These are phyloP conservation scores for Caenorhabditis panamensis DNA, from an alignment of 2,888 invertebrate genomes.

Conservation along the genomic window DNA sequence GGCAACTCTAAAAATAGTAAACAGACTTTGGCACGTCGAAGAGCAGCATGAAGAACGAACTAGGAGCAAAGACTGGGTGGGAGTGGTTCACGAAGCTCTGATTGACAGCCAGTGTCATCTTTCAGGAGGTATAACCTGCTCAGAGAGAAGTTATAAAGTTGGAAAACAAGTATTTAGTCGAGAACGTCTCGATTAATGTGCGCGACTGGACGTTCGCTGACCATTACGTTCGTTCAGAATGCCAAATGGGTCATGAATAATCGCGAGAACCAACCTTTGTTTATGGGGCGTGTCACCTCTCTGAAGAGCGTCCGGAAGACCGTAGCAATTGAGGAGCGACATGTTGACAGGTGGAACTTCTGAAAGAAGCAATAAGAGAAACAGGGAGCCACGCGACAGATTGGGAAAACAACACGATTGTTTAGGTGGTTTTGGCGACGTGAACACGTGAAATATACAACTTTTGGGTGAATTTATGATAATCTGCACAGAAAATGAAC, in stretches of 20 bases:
- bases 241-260: constrained; percentile 43
- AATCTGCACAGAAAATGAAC: no score
- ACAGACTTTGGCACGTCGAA: constrained; percentile 2
- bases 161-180: neutral
- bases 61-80: constrained; percentile 3
- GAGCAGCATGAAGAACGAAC: constrained; percentile 9
- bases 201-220: constrained; percentile 7
- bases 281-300: constrained; percentile 39
- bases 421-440: no score
- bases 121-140: neutral
- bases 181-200: constrained; percentile 29
- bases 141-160: neutral
- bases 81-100: no score
- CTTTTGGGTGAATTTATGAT: no score
- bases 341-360: constrained; percentile 21
- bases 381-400: neutral
- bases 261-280: constrained; percentile 49
- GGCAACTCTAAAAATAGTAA: neutral
- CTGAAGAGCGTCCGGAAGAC: constrained; percentile 38
- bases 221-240: constrained; percentile 26
- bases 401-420: no score
- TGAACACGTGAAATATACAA: no score
- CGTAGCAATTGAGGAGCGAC: constrained; percentile 55
- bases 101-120: constrained; percentile 32
- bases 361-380: constrained; percentile 6